Conservation (phyloP, 2,888 invertebrate species). For the Loripinus fragilis region DNA sequence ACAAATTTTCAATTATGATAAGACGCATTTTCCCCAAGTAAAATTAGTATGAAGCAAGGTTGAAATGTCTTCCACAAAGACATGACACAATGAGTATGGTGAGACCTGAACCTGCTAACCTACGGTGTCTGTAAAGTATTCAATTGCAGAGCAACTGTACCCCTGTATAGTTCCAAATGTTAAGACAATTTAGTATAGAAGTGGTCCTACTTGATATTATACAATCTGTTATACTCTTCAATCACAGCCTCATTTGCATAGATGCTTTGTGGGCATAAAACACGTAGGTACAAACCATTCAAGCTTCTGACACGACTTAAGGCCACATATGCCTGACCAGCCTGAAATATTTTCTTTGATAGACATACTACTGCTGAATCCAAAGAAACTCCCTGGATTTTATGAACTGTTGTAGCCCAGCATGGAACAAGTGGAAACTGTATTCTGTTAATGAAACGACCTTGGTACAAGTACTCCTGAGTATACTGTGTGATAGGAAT, state of each 20-base stretch:
- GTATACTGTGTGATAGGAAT: slow-evolving; percentile 28
- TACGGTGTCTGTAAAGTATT: no score
- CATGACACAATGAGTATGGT: no score
- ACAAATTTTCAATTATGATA: no score
- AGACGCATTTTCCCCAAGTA: no score
- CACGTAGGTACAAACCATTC: slow-evolving; percentile 30
- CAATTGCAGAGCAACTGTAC: no score
- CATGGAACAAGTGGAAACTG: slow-evolving; percentile 42
- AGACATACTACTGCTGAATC: slow-evolving; percentile 28
- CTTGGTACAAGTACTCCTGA: no score
- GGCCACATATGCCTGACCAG: slow-evolving; percentile 43
- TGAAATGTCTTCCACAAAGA: no score
- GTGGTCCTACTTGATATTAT: no score
- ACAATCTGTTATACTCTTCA: slow-evolving; percentile 33
- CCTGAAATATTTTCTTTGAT: slow-evolving; percentile 29
- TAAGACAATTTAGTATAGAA: no score
- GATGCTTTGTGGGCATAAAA: neutral
- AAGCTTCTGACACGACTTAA: slow-evolving; percentile 43
- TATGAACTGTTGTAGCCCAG: slow-evolving; percentile 44
- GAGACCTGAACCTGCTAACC: no score
- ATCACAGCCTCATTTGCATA: slow-evolving; percentile 19
- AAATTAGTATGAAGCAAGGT: no score
- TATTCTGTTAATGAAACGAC: slow-evolving; percentile 27
- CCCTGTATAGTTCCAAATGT: no score
- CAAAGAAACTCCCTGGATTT: slow-evolving; percentile 42